Base-by-base conservation (phyloP, 2,888 invertebrate species). In the Xestobium rufovillosum region DNA sequence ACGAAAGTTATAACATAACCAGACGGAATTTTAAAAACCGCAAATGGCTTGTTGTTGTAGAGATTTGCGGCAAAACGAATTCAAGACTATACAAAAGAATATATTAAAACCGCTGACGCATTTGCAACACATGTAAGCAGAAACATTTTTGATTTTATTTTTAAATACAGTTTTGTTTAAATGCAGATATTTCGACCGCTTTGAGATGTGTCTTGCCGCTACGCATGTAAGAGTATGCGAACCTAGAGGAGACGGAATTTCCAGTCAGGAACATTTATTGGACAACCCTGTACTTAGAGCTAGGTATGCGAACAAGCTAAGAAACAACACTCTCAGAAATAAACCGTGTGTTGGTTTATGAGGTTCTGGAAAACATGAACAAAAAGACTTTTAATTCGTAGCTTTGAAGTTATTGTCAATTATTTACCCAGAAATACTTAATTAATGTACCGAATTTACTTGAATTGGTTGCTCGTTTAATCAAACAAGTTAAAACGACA, bases 161-260 rank as follows among this genome's bases (percentile, higher is more conserved):
- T n/a, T n/a, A n/a, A n/a, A n/a, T n/a, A n/a, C n/a, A n/a, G n/a
- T 31, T 36, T 32, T 32, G 31, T 34, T 43, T 52, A n/a, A n/a
- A n/a, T 54, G 2, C 55, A 76, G 75, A 43, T 74, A 76, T 50
- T 75, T 76, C 53, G 71, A 73, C 37, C 67, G 71, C 46, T 76
- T 75, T 53, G 70, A 70, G 49, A 63, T 73, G 57, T 76, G 75
- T 45, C 66, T 68, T 15, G 67, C 69, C 26, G 74, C 72, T 2
- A 55, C 67, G 8, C 70, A 71, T 50, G 75, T 75, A 4, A 57
- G 72, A 16, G 69, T 72, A 8, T 76, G 76, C 47, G 66, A 71
- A 45, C 76, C 76, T 1, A 70, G 68, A 50, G 71, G 74, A 14
- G 76, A 76, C 52, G 76, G 76, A 12, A 76, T 76, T 44, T 75